Conservation (phyloP, 2,113 vertebrate species). For the Melanostigma gelatinosum region DNA sequence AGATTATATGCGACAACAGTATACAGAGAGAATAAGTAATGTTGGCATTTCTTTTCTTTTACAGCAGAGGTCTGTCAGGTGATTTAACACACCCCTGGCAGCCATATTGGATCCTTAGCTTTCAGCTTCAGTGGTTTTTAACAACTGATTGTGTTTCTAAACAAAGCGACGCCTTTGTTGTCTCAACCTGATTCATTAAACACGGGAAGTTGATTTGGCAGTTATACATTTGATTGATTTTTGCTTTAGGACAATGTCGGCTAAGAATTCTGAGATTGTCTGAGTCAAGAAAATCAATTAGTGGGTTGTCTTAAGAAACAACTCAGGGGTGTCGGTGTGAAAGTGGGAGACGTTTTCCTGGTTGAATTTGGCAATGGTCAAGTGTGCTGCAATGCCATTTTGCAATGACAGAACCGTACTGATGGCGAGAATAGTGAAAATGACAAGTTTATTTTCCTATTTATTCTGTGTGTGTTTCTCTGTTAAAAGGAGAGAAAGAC, state of each 20-base stretch:
- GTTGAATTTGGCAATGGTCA: not conserved
- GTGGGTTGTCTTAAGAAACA: not conserved
- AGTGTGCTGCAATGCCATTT: not conserved
- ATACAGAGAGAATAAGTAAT: slow-evolving; percentile 54
- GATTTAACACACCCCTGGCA: slow-evolving; percentile 47
- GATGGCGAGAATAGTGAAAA: not conserved
- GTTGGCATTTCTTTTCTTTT: slow-evolving; percentile 58
- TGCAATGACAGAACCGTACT: not conserved
- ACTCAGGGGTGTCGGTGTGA: not conserved
- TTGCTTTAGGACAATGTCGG: slow-evolving; percentile 8
- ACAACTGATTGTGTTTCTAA: slow-evolving; percentile 34
- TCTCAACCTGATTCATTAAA: slow-evolving; percentile 35
- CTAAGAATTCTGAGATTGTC: not conserved
- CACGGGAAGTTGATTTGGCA: slow-evolving; percentile 21
- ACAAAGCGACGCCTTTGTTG: slow-evolving; percentile 32
- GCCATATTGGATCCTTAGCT: slow-evolving; percentile 44
- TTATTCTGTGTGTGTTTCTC: not conserved
- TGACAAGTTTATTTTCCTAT: not conserved
- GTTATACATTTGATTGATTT: slow-evolving; percentile 51
- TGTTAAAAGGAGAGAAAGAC: not conserved
- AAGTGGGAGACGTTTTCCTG: not conserved
- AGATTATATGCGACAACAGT: slow-evolving; percentile 69
- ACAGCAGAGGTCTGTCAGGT: slow-evolving; percentile 44
- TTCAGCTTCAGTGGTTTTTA: slow-evolving; percentile 22
- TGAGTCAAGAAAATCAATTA: not conserved